Conservation (phyloP, 2,113 vertebrate species). For the Formicarius rufipectus region DNA sequence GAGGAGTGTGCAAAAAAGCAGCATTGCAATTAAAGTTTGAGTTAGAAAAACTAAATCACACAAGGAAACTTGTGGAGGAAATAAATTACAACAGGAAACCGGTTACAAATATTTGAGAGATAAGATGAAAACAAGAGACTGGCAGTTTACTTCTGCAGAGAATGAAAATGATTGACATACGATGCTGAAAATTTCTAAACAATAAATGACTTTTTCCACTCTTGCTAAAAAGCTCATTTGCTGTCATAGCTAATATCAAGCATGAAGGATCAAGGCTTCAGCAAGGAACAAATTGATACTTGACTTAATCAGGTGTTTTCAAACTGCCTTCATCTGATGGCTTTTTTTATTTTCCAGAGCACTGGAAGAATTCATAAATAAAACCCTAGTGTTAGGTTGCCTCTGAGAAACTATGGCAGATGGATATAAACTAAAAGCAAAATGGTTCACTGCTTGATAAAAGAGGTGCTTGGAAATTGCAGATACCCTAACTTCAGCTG, state of each 20-base stretch:
- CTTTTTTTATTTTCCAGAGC: neutral
- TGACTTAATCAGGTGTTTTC: constrained; percentile 42
- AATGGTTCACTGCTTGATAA: neutral
- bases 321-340: neutral
- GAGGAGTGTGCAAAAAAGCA: neutral
- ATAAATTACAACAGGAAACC: neutral
- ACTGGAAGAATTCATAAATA: neutral
- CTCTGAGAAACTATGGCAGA: neutral
- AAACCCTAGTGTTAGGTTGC: neutral
- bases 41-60: neutral
- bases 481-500: neutral
- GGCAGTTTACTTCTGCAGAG: neutral
- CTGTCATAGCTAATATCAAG: neutral
- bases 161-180: neutral
- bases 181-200: neutral
- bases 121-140: neutral
- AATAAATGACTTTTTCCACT: constrained; percentile 10
- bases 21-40: neutral
- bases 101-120: neutral
- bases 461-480: neutral
- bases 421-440: neutral
- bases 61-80: neutral
- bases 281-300: constrained; percentile 17
- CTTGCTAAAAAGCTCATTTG: neutral
- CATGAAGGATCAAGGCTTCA: constrained; percentile 13